Percentiles rank a stretch among this genome's conserved stretches.
Evolutionary conservation across 2,888 invertebrate species (phyloP).

Genomic region (Phytoseiulus persimilis): DNA sequence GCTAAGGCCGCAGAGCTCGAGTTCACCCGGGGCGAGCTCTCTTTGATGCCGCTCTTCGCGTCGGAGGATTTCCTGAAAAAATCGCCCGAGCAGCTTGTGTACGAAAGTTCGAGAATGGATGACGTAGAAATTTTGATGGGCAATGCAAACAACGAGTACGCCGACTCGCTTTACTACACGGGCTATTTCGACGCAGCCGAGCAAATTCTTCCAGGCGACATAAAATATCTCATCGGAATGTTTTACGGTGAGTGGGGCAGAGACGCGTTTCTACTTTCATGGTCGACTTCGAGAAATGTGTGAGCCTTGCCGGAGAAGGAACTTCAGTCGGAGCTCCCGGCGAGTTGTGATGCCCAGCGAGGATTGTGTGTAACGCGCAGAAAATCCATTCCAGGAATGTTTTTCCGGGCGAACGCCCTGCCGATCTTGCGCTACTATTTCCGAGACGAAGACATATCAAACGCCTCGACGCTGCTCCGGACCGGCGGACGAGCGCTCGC

Average conservation of each 20-base stretch:
- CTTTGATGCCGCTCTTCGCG: constrained; percentile 20
- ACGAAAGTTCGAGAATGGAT: constrained; percentile 13
- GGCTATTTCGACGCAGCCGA: constrained; percentile 20
- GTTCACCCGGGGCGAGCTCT: constrained; percentile 25
- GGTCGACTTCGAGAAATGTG: no score
- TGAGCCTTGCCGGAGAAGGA: no score
- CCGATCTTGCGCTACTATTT: constrained; percentile 20
- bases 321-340: no score
- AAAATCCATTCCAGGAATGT: not conserved
- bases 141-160: constrained; percentile 23
- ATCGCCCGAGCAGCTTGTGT: not conserved
- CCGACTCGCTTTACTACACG: constrained; percentile 31
- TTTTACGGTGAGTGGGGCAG: not conserved
- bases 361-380: not conserved
- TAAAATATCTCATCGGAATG: constrained; percentile 25
- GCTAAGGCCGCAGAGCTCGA: constrained; percentile 32
- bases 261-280: not conserved
- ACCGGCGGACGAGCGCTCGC: constrained; percentile 11
- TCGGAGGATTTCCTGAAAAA: constrained; percentile 25
- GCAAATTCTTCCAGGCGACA: constrained; percentile 13
- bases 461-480: not conserved
- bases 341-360: no score
- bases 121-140: constrained; percentile 32
- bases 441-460: not conserved
- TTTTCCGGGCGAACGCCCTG: constrained; percentile 23